Conservation (phyloP, 1,140 invertebrate genomes). For the Leptopilina clavipes region DNA sequence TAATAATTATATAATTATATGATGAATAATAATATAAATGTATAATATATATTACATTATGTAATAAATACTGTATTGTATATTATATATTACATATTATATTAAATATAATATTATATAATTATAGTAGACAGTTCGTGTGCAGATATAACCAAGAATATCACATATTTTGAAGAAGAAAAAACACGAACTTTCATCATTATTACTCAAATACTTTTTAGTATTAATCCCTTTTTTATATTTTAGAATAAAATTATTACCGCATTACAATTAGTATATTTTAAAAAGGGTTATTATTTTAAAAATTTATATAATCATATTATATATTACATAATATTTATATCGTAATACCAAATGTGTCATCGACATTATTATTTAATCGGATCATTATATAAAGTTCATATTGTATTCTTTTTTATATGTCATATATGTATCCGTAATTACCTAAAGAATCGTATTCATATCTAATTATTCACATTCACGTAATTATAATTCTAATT, state of each 20-base stretch:
- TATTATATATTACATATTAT: neutral
- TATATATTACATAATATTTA: neutral
- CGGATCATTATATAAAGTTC: neutral
- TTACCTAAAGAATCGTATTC: too few relatives aligned
- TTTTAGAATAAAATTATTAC: neutral
- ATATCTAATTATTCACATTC: neutral
- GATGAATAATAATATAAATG: too few relatives aligned
- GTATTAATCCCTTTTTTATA: neutral
- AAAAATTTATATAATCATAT: neutral
- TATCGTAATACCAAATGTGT: conserved; percentile 2
- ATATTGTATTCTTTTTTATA: conserved; percentile 7
- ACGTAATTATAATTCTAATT: neutral
- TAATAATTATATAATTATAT: too few relatives aligned
- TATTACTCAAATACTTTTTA: conserved; percentile 3
- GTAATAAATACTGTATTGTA: neutral
- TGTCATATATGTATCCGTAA: neutral
- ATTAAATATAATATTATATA: neutral
- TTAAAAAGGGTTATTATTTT: neutral
- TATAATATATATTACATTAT: too few relatives aligned
- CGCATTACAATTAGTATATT: neutral
- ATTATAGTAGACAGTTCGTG: neutral
- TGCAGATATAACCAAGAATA: conserved; percentile 15
- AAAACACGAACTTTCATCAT: neutral
- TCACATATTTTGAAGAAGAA: conserved; percentile 6
- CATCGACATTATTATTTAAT: conserved; percentile 3